A percentile compares a stretch with the other conserved stretches of the same genome.
These are phyloP conservation scores for Triplophysa bombifrons DNA, from an alignment of 2,797 vertebrate species.

Conservation along the genomic window DNA sequence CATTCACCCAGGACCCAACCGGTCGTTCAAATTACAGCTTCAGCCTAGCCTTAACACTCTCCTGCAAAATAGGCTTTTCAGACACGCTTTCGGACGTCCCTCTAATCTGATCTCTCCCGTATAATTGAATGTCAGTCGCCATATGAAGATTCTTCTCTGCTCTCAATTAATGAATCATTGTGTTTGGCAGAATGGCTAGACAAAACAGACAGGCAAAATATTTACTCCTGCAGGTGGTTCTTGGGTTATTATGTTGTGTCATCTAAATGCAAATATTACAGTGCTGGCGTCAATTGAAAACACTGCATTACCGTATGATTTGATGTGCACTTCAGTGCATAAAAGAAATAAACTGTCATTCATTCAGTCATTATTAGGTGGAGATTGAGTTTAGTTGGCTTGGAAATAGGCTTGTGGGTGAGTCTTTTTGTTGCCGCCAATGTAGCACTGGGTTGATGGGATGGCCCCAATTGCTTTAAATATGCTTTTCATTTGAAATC, in stretches of 20 bases:
- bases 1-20: slow-evolving; percentile 68
- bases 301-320: slow-evolving; percentile 77
- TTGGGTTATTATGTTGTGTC: slow-evolving; percentile 79
- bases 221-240: slow-evolving; percentile 78
- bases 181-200: slow-evolving; percentile 68
- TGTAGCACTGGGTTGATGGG: slow-evolving; percentile 18
- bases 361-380: slow-evolving; percentile 74
- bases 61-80: slow-evolving; percentile 74
- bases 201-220: slow-evolving; percentile 76
- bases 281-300: slow-evolving; percentile 71
- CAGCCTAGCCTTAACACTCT: slow-evolving; percentile 59
- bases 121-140: slow-evolving; percentile 85
- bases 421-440: neutral
- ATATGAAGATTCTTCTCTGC: slow-evolving; percentile 76
- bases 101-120: slow-evolving; percentile 76
- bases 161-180: slow-evolving; percentile 80
- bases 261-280: slow-evolving; percentile 86
- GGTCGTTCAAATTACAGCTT: slow-evolving; percentile 73
- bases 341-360: slow-evolving; percentile 79
- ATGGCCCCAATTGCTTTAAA: slow-evolving; percentile 26
- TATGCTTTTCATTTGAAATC: neutral
- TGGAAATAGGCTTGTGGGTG: slow-evolving; percentile 46
- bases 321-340: slow-evolving; percentile 78
- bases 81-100: slow-evolving; percentile 68
- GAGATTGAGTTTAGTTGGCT: slow-evolving; percentile 65